Percentiles rank a stretch among this genome's conserved stretches.
phyloP scores from a whole-genome alignment of 2,113 vertebrate genomes.

The Mormoops blainvillei region DNA sequence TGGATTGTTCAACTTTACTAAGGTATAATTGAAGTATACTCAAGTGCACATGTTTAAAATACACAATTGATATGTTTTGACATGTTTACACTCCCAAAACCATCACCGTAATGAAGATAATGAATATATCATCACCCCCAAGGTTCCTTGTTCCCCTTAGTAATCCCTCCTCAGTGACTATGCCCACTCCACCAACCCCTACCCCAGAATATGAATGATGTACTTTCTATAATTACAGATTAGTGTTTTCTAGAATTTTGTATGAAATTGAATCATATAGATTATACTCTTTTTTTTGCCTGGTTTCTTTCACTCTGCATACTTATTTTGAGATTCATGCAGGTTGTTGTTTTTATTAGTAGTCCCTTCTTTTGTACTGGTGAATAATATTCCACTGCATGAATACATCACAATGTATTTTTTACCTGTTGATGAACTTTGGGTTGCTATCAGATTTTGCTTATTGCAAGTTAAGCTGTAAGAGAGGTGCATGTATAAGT shows the following conservation, averaged over 20 bases:
- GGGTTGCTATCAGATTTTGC: not conserved
- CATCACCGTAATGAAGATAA: not conserved
- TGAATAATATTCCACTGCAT: not conserved
- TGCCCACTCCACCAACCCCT: not conserved
- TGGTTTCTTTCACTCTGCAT: not conserved
- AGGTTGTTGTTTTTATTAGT: not conserved
- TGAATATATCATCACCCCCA: not conserved
- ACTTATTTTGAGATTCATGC: not conserved
- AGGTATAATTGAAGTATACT: not conserved
- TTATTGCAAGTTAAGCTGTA: not conserved
- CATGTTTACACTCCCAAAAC: not conserved
- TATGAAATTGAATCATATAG: not conserved
- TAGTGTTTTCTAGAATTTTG: not conserved
- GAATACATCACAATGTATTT: not conserved
- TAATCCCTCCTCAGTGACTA: not conserved
- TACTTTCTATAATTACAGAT: not conserved
- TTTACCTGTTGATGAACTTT: not conserved
- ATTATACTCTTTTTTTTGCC: not conserved
- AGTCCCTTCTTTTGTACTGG: not conserved
- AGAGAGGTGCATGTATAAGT: not conserved
- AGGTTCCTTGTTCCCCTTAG: not conserved
- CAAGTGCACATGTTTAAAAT: not conserved
- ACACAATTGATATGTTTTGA: not conserved
- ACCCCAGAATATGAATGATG: not conserved
- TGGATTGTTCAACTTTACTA: not conserved